Conservation (phyloP, 1,140 invertebrate species). For the Oryzaephilus surinamensis region DNA sequence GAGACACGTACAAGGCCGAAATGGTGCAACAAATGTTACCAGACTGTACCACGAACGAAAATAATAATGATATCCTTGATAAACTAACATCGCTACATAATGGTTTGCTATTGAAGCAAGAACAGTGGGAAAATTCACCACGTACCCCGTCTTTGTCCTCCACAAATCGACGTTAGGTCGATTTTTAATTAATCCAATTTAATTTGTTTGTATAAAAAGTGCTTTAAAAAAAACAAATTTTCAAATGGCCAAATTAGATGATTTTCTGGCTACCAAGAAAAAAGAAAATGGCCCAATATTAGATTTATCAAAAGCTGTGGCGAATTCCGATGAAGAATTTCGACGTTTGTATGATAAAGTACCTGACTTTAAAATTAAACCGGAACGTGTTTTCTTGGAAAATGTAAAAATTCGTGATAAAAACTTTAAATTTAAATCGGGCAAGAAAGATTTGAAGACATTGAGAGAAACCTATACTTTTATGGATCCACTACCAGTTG, state of each 20-base stretch:
- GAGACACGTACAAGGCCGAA: too few relatives aligned
- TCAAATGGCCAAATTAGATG: slow-evolving; percentile 60
- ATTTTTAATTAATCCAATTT: background rate
- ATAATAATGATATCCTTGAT: slow-evolving; percentile 15
- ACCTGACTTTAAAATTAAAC: slow-evolving; percentile 79
- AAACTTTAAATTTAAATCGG: slow-evolving; percentile 55
- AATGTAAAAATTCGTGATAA: slow-evolving; percentile 54
- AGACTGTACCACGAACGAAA: slow-evolving; percentile 6
- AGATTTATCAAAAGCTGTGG: slow-evolving; percentile 68
- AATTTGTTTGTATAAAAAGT: too few relatives aligned
- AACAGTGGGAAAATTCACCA: slow-evolving; percentile 25
- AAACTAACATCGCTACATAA: slow-evolving; percentile 23
- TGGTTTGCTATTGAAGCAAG: slow-evolving; percentile 26
- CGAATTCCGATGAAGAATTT: slow-evolving; percentile 69
- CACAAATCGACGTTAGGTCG: slow-evolving; percentile 1
- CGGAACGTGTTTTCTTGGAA: slow-evolving; percentile 63
- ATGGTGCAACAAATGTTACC: slow-evolving; percentile 12
- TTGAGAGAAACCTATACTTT: slow-evolving; percentile 53
- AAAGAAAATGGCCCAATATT: slow-evolving; percentile 72
- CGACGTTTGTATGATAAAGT: slow-evolving; percentile 71
- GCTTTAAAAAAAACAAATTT: slow-evolving; percentile 6
- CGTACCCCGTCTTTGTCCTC: slow-evolving; percentile 36
- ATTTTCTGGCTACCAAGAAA: slow-evolving; percentile 64
- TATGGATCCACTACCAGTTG: slow-evolving; percentile 68
- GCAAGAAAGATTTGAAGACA: slow-evolving; percentile 50